phyloP scores from a whole-genome alignment of 2,113 vertebrate species.

The Ramphastos sulfuratus region DNA sequence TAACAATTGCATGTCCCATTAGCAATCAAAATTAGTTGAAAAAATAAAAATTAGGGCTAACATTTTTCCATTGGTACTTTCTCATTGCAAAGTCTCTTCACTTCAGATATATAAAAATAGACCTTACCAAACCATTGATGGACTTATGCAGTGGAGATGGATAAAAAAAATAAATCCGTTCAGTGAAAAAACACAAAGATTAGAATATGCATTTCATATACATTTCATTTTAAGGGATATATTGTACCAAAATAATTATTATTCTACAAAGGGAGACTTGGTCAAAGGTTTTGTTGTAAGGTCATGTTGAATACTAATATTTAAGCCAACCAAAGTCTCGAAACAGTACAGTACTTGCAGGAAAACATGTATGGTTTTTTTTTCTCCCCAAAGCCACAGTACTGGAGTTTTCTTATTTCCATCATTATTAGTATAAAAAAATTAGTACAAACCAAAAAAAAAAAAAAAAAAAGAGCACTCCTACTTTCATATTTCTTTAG shows the following conservation, averaged over 20 bases:
- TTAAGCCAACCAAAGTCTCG: background rate
- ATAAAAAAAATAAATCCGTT: background rate
- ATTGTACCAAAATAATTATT: background rate
- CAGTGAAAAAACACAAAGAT: background rate
- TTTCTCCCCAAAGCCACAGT: background rate
- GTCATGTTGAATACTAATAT: background rate
- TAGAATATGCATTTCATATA: background rate
- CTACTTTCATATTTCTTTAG: constrained; percentile 3
- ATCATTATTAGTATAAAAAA: constrained; percentile 40
- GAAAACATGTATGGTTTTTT: background rate
- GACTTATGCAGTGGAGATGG: background rate
- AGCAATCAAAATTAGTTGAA: background rate
- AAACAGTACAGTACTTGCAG: background rate
- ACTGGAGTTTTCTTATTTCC: background rate
- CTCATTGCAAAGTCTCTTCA: constrained; percentile 48
- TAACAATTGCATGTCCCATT: background rate
- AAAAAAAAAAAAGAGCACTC: background rate
- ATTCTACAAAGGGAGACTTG: background rate
- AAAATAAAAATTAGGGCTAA: background rate
- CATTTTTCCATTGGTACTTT: background rate
- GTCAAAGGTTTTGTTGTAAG: background rate
- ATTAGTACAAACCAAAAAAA: constrained; percentile 30
- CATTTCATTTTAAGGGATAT: background rate
- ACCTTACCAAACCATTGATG: constrained; percentile 8
- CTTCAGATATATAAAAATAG: constrained; percentile 44